Evolutionary conservation across 64 coral and sea anemone species (phyloP).

Genomic region (Actinia tenebrosa): DNA sequence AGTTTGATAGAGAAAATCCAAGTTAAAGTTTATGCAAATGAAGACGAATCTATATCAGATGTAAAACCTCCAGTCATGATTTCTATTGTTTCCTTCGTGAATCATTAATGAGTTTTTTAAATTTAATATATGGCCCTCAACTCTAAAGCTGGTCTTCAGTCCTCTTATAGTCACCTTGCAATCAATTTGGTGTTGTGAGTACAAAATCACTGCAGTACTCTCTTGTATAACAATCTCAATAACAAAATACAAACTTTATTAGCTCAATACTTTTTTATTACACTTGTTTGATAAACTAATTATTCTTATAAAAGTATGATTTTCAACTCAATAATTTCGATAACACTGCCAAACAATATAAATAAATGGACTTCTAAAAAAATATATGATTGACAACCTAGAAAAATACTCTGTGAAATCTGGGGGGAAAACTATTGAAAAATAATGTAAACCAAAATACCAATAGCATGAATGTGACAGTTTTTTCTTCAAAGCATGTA

Average conservation of each 20-base stretch:
- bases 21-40: no score
- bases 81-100: no score
- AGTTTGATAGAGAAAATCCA: no score
- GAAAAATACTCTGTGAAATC: neutral
- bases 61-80: no score
- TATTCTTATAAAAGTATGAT: neutral
- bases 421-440: neutral
- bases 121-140: no score
- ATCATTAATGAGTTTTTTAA: no score
- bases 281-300: neutral
- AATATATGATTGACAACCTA: neutral
- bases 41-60: no score
- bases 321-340: neutral
- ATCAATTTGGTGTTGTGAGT: no score
- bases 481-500: neutral
- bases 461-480: neutral
- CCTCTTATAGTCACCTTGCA: no score
- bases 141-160: no score
- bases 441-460: neutral
- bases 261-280: neutral
- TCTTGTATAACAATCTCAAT: neutral
- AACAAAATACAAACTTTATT: neutral
- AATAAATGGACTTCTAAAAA: constrained; percentile 1
- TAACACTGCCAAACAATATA: neutral
- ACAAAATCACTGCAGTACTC: no score